phyloP scores from a whole-genome alignment of 2,888 invertebrate genomes.

The Parelbella ahira region DNA sequence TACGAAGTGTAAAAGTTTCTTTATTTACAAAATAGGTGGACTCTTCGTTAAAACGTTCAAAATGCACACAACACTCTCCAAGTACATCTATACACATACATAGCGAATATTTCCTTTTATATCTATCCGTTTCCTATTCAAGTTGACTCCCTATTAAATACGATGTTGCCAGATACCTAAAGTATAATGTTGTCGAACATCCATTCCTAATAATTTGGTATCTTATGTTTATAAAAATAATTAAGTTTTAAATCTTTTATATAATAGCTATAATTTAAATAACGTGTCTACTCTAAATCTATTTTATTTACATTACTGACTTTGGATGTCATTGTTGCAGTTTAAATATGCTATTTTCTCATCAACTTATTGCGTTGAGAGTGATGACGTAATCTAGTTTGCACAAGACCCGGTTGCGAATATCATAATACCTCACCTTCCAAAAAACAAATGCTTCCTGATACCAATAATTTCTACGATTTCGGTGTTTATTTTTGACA shows the following conservation, averaged over 20 bases:
- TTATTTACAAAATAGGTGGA: conserved; percentile 80
- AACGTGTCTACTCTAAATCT: conserved; percentile 32
- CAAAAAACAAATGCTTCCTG: too few relatives aligned
- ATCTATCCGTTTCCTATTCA: conserved; percentile 4
- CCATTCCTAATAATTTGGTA: conserved; percentile 42
- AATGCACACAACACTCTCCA: conserved; percentile 65
- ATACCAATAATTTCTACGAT: too few relatives aligned
- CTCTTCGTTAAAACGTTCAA: conserved; percentile 73
- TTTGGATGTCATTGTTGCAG: conserved; percentile 42
- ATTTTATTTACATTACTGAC: conserved; percentile 53
- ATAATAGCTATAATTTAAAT: conserved; percentile 28
- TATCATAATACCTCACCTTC: conserved; percentile 10
- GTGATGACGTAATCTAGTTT: conserved; percentile 17
- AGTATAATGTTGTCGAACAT: too few relatives aligned
- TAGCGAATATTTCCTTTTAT: conserved; percentile 23
- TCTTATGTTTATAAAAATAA: conserved; percentile 62
- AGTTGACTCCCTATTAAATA: conserved; percentile 7
- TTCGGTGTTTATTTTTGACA: too few relatives aligned
- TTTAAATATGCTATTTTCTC: conserved; percentile 12
- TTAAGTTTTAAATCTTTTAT: conserved; percentile 38
- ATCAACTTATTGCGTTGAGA: background rate
- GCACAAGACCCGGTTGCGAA: conserved; percentile 30
- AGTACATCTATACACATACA: conserved; percentile 37
- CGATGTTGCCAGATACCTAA: conserved; percentile 5
- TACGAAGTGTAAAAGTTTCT: conserved; percentile 73